Conservation (phyloP, 2,797 vertebrate species). For the Clarias laeviceps region DNA sequence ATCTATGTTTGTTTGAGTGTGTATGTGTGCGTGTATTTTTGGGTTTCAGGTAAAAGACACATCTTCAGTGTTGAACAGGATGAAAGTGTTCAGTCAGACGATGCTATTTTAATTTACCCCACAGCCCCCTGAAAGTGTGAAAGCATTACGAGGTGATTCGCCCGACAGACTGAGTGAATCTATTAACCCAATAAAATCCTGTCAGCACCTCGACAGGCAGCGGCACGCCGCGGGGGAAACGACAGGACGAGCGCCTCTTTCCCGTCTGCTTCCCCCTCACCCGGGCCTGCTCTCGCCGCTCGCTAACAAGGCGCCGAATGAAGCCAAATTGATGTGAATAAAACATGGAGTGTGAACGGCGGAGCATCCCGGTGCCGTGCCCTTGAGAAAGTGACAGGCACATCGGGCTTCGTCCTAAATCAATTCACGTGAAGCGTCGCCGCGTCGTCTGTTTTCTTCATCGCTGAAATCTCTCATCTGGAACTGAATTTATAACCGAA, state of each 20-base stretch:
- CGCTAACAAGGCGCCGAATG: constrained; percentile 70
- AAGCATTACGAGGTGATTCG: constrained; percentile 11
- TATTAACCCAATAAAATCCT: constrained; percentile 48
- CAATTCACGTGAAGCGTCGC: constrained; percentile 76
- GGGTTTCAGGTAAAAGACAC: neutral
- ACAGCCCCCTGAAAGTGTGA: constrained; percentile 14
- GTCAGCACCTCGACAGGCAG: constrained; percentile 35
- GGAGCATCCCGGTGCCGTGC: constrained; percentile 61
- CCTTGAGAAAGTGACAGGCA: constrained; percentile 73
- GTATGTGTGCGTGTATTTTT: too few relatives aligned
- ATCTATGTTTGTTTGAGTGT: neutral
- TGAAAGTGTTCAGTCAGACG: neutral
- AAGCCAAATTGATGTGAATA: constrained; percentile 79
- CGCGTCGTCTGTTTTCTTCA: constrained; percentile 54
- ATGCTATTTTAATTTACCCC: constrained; percentile 12
- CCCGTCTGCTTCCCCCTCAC: constrained; percentile 22
- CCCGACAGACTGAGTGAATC: constrained; percentile 41
- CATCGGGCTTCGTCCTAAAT: constrained; percentile 66
- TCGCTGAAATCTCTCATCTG: constrained; percentile 78
- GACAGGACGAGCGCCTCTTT: neutral
- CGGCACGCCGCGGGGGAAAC: constrained; percentile 25
- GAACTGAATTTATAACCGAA: constrained; percentile 99
- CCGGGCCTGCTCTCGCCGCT: constrained; percentile 49
- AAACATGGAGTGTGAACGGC: constrained; percentile 67
- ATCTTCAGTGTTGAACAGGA: constrained; percentile 1